Base-by-base conservation (phyloP, 2,797 vertebrate genomes). In the Menidia menidia region DNA sequence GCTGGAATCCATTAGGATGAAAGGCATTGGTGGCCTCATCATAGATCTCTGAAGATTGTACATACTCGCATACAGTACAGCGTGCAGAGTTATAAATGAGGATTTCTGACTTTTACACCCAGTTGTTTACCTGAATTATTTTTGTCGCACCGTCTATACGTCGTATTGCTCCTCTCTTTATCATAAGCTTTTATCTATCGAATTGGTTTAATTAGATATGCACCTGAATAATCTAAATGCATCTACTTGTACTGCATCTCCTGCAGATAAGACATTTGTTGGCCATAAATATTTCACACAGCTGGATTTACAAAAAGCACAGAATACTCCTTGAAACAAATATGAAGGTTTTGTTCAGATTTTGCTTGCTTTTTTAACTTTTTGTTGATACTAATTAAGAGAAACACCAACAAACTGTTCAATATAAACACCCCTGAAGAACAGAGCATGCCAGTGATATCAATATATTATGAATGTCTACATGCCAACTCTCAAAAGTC, bases 1-100 rank as follows among this genome's bases (percentile, higher is more conserved):
- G 89, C 89, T 92, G 92, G 92, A 89, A 89, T 81, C 85, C 78
- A 91, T 93, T 94, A 92, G 78, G 89, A 93, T 93, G 84, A 93
- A 93, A 93, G 86, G 80, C 78, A 88, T 64, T 83, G 83, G 84
- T 90, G 85, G 82, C 83, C 87, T 87, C 88, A 85, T 91, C 84
- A 79, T 66, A 82, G 68, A 87, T 87, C 78, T 71, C 84, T 92
- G 84, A 90, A 70, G 83, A 83, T 89, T 87, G 71, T 75, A 81
- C 74, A 80, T 73, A 72, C 54, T 53, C 65, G 72, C 60, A 76
- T 35, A 43, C 71, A 68, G 66, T 39, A 39, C 4, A 39, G 35
- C 10, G 35, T 39, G 12, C 59, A 76, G 33, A 50, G 31, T 69
- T 76, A 71, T 77, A 63, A 62, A 15, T 61, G n/a, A 51, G 25